Evolutionary conservation across 1,140 invertebrate species (phyloP).

Genomic region (Diachasma alloeum): DNA sequence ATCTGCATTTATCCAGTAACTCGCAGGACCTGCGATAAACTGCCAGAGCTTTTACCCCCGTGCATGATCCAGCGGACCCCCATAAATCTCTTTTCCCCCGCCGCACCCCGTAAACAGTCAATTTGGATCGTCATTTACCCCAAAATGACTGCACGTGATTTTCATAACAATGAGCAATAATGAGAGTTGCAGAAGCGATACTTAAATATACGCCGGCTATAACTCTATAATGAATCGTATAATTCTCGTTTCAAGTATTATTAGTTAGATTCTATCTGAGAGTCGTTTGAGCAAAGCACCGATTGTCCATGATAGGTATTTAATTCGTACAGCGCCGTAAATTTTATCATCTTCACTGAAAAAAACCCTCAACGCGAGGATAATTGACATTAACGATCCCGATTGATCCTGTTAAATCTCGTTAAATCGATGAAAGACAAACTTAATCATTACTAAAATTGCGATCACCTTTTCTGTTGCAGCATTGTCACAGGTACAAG

Average conservation of each 20-base stretch:
- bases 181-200: background rate
- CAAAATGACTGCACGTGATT: background rate
- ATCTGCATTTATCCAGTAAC: conserved; percentile 14
- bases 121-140: conserved; percentile 12
- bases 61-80: background rate
- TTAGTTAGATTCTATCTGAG: background rate
- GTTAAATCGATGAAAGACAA: background rate
- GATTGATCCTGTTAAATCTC: background rate
- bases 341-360: background rate
- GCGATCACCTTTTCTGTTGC: conserved; percentile 32
- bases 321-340: background rate
- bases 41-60: background rate
- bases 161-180: conserved; percentile 6
- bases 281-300: background rate
- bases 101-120: conserved; percentile 9
- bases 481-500: conserved; percentile 48
- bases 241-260: background rate
- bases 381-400: background rate
- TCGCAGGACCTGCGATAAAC: conserved; percentile 2
- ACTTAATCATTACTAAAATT: background rate
- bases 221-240: conserved; percentile 20
- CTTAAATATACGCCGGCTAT: background rate
- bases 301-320: conserved; percentile 17
- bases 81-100: background rate
- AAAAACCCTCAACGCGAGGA: background rate